Evolutionary conservation across 2,797 vertebrate genomes (phyloP).

Genomic region (Gymnoscopelus microlampas): DNA sequence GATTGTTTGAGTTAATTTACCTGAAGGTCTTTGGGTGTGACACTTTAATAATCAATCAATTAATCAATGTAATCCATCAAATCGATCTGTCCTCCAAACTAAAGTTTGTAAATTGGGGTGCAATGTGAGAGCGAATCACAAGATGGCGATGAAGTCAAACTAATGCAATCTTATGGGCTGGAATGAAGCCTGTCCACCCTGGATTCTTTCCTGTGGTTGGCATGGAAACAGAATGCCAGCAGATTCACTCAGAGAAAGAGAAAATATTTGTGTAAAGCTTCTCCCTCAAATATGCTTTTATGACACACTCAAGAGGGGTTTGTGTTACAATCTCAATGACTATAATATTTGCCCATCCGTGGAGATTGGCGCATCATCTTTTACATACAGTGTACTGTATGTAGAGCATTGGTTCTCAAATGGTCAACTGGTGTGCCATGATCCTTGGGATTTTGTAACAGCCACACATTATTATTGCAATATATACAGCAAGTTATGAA

Average conservation of each 20-base stretch:
- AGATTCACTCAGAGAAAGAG: not conserved
- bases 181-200: not conserved
- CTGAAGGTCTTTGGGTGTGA: no score
- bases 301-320: slow-evolving; percentile 15
- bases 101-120: not conserved
- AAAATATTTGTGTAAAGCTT: not conserved
- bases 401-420: no score
- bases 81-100: not conserved
- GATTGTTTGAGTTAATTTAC: no score
- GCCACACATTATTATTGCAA: no score
- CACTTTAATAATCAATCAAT: no score
- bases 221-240: slow-evolving; percentile 51
- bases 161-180: slow-evolving; percentile 16
- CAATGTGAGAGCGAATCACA: slow-evolving; percentile 27
- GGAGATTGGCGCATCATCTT: no score
- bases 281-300: slow-evolving; percentile 24
- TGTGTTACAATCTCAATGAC: slow-evolving; percentile 33
- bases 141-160: slow-evolving; percentile 60
- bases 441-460: no score
- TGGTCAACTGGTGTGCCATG: no score
- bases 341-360: not conserved
- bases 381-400: no score
- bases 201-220: slow-evolving; percentile 36
- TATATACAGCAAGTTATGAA: no score
- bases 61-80: not conserved